phyloP scores from a whole-genome alignment of 2,113 vertebrate species.

The Miniopterus natalensis region DNA sequence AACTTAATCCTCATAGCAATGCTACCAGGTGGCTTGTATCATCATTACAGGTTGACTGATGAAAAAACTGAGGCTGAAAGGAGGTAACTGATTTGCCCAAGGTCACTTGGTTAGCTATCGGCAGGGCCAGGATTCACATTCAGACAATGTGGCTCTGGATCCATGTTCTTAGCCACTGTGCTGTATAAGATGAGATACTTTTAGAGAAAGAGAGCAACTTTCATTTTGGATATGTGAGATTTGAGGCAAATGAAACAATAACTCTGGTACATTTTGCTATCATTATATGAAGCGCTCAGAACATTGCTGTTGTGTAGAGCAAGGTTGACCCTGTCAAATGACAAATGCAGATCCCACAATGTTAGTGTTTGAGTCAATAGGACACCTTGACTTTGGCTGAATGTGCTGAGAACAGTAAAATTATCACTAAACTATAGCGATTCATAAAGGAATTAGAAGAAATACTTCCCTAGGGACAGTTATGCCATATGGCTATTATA shows the following conservation, averaged over 20 bases:
- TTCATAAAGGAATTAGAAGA: conserved; percentile 56
- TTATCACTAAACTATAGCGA: conserved; percentile 19
- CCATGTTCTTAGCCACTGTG: background rate
- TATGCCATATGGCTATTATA: conserved; percentile 40
- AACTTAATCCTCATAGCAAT: background rate
- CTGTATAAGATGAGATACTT: background rate
- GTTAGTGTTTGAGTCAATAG: conserved; percentile 61
- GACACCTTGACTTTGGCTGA: conserved; percentile 60
- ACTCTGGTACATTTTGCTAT: conserved; percentile 16
- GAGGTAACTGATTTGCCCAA: background rate
- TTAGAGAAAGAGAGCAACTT: conserved; percentile 31
- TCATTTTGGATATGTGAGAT: background rate
- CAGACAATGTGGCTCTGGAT: background rate
- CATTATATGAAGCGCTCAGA: background rate
- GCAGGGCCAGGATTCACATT: background rate
- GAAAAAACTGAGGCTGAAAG: background rate
- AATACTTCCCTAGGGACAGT: conserved; percentile 29
- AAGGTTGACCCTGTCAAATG: conserved; percentile 45
- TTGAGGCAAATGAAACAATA: conserved; percentile 32
- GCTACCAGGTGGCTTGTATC: background rate
- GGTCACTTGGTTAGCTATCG: background rate
- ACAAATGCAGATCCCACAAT: conserved; percentile 4
- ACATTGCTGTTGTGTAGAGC: background rate
- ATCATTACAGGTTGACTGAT: background rate
- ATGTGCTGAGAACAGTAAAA: background rate